A percentile compares a stretch with the other conserved stretches of the same genome.
Evolutionary conservation across 2,797 vertebrate species (phyloP).

Genomic region (Rhincodon typus): DNA sequence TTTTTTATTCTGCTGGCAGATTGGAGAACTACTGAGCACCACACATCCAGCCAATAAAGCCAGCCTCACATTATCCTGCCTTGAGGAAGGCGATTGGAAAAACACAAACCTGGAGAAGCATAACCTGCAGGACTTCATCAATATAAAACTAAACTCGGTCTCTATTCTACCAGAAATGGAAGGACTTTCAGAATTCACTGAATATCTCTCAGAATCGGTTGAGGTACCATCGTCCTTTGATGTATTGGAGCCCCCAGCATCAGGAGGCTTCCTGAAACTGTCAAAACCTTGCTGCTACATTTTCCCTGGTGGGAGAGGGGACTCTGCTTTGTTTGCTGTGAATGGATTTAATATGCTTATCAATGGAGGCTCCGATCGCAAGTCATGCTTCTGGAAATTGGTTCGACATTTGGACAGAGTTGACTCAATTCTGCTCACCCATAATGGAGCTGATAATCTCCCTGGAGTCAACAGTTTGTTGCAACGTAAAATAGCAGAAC

Average conservation of each 20-base stretch:
- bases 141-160: constrained; percentile 87
- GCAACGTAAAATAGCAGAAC: constrained; percentile 82
- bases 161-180: constrained; percentile 93
- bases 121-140: constrained; percentile 94
- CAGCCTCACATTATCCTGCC: constrained; percentile 84
- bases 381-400: constrained; percentile 96
- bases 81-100: constrained; percentile 94
- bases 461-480: constrained; percentile 95
- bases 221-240: constrained; percentile 93
- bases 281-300: constrained; percentile 98
- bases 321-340: constrained; percentile 90
- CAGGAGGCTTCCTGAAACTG: constrained; percentile 91
- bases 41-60: constrained; percentile 95
- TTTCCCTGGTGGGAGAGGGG: constrained; percentile 86
- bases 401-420: constrained; percentile 90
- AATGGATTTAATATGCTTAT: constrained; percentile 98
- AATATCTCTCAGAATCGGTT: constrained; percentile 92
- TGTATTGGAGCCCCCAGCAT: constrained; percentile 87
- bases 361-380: constrained; percentile 89
- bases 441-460: constrained; percentile 87
- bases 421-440: constrained; percentile 91
- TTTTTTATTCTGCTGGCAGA: constrained; percentile 57
- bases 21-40: constrained; percentile 89
- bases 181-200: constrained; percentile 94
- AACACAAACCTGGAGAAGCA: constrained; percentile 95